These are phyloP conservation scores for Trachymyrmex cornetzi DNA, from an alignment of 1,140 invertebrate species.

Conservation along the genomic window DNA sequence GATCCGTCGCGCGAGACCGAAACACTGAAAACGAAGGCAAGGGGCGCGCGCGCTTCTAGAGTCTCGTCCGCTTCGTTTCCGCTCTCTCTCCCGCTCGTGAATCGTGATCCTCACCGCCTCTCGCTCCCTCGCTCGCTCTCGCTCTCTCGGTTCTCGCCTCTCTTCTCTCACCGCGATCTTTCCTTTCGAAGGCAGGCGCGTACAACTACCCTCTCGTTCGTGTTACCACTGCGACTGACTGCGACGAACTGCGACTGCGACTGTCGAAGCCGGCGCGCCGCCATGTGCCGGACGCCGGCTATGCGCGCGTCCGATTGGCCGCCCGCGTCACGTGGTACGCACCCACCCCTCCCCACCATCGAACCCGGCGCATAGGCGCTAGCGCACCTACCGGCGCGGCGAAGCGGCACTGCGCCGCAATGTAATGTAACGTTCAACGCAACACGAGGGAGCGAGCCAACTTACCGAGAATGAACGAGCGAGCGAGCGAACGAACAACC, in stretches of 20 bases:
- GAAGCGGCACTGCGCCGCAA: constrained; percentile 23
- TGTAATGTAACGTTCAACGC: neutral
- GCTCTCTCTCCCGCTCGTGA: neutral
- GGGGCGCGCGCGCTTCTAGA: constrained; percentile 67
- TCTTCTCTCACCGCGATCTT: constrained; percentile 71
- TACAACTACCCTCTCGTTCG: constrained; percentile 84
- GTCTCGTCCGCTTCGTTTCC: constrained; percentile 18
- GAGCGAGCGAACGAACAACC: neutral
- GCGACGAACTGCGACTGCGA: constrained; percentile 84
- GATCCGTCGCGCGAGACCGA: constrained; percentile 75
- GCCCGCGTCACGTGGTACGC: constrained; percentile 77
- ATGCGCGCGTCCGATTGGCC: constrained; percentile 75
- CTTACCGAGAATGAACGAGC: neutral
- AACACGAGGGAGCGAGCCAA: constrained; percentile 4
- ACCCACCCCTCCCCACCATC: constrained; percentile 73
- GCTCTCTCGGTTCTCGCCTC: constrained; percentile 42
- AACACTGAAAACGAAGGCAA: constrained; percentile 74
- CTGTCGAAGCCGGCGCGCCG: constrained; percentile 75
- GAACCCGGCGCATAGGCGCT: constrained; percentile 55
- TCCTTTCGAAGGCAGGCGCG: constrained; percentile 79
- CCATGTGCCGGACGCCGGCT: constrained; percentile 84
- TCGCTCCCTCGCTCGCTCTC: constrained; percentile 51
- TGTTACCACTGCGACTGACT: constrained; percentile 85
- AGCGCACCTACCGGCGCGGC: constrained; percentile 69
- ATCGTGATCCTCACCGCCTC: constrained; percentile 9